Evolutionary conservation across 2,113 vertebrate species (phyloP).

Genomic region (Miniopterus natalensis): DNA sequence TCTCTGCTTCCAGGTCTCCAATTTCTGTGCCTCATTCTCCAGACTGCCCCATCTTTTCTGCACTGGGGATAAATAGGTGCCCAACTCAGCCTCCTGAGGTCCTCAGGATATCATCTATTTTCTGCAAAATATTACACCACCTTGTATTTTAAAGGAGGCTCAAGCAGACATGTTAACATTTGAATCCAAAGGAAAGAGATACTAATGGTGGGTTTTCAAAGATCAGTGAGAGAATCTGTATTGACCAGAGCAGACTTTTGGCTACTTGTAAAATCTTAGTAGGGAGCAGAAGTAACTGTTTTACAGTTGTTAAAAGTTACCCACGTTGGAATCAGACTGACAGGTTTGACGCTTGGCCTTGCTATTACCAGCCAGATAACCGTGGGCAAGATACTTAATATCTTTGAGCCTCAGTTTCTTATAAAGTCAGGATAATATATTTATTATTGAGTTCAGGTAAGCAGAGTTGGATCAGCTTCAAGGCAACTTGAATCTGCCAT

Average conservation of each 20-base stretch:
- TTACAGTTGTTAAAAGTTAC: neutral
- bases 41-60: neutral
- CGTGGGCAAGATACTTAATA: neutral
- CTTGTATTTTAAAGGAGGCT: neutral
- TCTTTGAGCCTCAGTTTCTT: neutral
- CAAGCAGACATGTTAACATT: neutral
- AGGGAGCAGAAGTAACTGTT: neutral
- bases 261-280: neutral
- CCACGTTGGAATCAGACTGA: neutral
- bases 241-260: neutral
- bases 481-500: neutral
- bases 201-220: neutral
- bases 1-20: neutral
- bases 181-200: neutral
- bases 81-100: neutral
- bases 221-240: neutral
- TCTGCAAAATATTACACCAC: neutral
- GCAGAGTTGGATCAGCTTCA: neutral
- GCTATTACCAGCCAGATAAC: neutral
- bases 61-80: neutral
- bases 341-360: neutral
- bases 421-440: neutral
- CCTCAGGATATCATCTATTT: neutral
- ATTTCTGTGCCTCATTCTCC: slow-evolving; percentile 4
- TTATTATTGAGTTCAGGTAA: neutral